Evolutionary conservation across 1,140 invertebrate genomes (phyloP).

Genomic region (Apolygus lucorum): DNA sequence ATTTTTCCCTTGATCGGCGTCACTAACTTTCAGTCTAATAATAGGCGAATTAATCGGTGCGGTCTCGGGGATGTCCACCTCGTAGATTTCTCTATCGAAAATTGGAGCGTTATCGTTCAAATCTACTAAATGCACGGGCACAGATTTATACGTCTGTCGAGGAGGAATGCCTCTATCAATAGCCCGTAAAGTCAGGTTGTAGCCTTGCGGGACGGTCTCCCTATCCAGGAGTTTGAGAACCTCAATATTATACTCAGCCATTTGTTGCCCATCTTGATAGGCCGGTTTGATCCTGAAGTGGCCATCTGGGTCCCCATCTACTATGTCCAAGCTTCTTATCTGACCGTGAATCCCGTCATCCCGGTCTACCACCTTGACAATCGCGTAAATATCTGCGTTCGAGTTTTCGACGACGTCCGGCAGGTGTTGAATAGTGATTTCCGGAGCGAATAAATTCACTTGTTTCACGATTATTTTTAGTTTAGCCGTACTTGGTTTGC

Average conservation of each 20-base stretch:
- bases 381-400: constrained; percentile 79
- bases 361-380: constrained; percentile 70
- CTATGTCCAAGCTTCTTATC: constrained; percentile 73
- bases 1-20: constrained; percentile 72
- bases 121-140: constrained; percentile 69
- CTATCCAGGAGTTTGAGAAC: constrained; percentile 67
- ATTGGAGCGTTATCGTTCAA: constrained; percentile 77
- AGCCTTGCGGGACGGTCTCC: constrained; percentile 63
- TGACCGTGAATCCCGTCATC: constrained; percentile 76
- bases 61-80: constrained; percentile 77
- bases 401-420: constrained; percentile 76
- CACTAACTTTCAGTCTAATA: constrained; percentile 73
- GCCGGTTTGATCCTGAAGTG: constrained; percentile 66
- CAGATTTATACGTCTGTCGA: constrained; percentile 54
- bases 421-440: constrained; percentile 68
- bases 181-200: constrained; percentile 78
- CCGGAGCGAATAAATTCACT: constrained; percentile 78
- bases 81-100: constrained; percentile 80
- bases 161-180: constrained; percentile 73
- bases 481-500: constrained; percentile 56
- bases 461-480: constrained; percentile 69
- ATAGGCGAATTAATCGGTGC: constrained; percentile 81
- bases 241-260: constrained; percentile 61
- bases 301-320: constrained; percentile 77
- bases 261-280: constrained; percentile 30